Evolutionary conservation across 2,888 invertebrate species (phyloP).

Genomic region (Caenorhabditis becei): DNA sequence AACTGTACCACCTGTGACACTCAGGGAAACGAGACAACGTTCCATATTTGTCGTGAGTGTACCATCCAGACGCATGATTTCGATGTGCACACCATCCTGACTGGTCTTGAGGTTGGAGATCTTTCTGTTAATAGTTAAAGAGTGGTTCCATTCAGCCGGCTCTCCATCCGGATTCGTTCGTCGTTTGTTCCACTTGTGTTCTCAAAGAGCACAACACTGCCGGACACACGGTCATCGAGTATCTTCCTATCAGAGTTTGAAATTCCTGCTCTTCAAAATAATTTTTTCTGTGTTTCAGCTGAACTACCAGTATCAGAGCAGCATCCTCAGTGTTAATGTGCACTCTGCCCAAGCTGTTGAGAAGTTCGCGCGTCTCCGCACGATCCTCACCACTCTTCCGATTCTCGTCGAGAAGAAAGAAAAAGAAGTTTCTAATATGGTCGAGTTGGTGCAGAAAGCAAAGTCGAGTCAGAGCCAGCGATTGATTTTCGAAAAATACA

Average conservation of each 20-base stretch:
- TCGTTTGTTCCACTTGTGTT: conserved; percentile 34
- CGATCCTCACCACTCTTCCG: conserved; percentile 10
- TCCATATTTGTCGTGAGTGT: conserved; percentile 51
- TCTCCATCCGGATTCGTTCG: conserved; percentile 15
- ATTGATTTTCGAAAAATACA: conserved; percentile 25
- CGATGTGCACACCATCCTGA: conserved; percentile 19
- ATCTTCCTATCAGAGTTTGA: conserved; percentile 13
- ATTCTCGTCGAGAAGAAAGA: conserved; percentile 13
- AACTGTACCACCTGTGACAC: conserved; percentile 12
- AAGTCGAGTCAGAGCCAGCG: conserved; percentile 23
- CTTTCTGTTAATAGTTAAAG: background rate
- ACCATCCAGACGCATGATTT: conserved; percentile 14
- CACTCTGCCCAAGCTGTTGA: conserved; percentile 3
- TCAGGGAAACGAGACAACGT: conserved; percentile 22
- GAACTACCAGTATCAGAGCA: conserved; percentile 15
- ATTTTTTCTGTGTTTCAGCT: conserved; percentile 24
- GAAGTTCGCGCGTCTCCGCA: conserved; percentile 3
- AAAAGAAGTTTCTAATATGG: conserved; percentile 11
- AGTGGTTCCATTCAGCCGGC: background rate
- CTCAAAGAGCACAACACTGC: conserved; percentile 26
- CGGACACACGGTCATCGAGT: conserved; percentile 11
- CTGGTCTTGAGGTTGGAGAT: too few relatives aligned
- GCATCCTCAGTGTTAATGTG: conserved; percentile 13
- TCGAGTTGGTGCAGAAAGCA: conserved; percentile 28
- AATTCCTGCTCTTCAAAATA: conserved; percentile 7